Percentiles rank a stretch among this genome's conserved stretches.
phyloP scores from a whole-genome alignment of 2,888 invertebrate species.

The Thymelicus acteon region DNA sequence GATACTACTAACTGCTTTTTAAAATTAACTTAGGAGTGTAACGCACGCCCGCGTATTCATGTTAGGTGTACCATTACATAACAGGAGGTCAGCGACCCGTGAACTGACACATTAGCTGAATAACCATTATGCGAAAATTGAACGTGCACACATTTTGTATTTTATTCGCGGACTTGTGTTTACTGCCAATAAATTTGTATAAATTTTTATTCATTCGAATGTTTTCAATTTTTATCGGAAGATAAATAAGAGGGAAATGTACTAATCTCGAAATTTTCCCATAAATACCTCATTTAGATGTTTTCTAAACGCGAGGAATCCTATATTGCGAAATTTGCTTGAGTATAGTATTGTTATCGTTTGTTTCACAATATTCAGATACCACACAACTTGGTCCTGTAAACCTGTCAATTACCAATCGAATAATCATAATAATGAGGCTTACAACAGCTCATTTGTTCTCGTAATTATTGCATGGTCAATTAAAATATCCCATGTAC shows the following conservation, averaged over 20 bases:
- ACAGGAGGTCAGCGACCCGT: conserved; percentile 27
- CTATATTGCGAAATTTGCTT: too few relatives aligned
- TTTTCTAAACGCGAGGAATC: too few relatives aligned
- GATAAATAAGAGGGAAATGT: too few relatives aligned
- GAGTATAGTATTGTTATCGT: neutral
- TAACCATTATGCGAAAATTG: conserved; percentile 26
- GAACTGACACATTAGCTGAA: conserved; percentile 19
- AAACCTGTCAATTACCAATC: neutral
- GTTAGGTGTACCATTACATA: conserved; percentile 22
- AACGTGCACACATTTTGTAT: conserved; percentile 11
- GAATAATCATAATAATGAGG: neutral
- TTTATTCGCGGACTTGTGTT: conserved; percentile 5
- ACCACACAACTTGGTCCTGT: neutral
- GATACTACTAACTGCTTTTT: neutral
- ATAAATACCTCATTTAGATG: too few relatives aligned
- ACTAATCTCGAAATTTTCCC: too few relatives aligned
- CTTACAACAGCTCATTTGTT: neutral
- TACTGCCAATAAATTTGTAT: neutral
- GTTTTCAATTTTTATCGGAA: too few relatives aligned
- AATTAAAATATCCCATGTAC: neutral
- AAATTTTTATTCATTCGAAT: too few relatives aligned
- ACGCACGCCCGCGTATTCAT: neutral
- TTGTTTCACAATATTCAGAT: neutral
- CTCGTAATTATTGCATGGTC: neutral
- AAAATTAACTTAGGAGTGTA: neutral